These are phyloP conservation scores for Phyllotis vaccarum DNA, from an alignment of 2,797 vertebrate species.

Conservation along the genomic window DNA sequence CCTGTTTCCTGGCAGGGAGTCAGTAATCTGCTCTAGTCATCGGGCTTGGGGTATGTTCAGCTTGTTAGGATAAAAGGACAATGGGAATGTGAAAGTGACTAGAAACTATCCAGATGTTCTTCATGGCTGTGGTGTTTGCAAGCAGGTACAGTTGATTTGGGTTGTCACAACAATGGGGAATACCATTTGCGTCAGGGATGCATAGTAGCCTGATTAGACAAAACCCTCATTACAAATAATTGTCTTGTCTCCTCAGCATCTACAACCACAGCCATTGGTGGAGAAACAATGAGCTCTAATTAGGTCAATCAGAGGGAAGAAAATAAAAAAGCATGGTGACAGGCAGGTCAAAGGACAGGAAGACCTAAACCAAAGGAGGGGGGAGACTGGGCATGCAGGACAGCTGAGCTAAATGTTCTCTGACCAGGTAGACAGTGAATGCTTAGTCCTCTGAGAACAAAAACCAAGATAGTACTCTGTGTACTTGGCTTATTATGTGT, in stretches of 20 bases:
- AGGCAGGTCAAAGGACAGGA: not conserved
- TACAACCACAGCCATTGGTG: not conserved
- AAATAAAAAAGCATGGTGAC: not conserved
- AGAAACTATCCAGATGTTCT: not conserved
- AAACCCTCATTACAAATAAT: not conserved
- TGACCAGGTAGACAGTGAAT: not conserved
- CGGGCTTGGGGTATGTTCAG: not conserved
- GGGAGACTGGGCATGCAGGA: not conserved
- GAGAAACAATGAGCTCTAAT: not conserved
- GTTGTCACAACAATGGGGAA: not conserved
- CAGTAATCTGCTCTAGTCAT: not conserved
- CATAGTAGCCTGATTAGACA: not conserved
- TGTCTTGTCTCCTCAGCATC: rapidly evolving
- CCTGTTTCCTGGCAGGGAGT: not conserved
- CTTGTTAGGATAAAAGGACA: not conserved
- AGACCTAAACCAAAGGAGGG: not conserved
- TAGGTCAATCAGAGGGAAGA: not conserved
- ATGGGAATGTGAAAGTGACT: not conserved
- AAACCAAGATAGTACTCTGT: not conserved
- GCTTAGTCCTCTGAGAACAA: not conserved
- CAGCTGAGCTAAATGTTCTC: not conserved
- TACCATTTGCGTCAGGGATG: not conserved
- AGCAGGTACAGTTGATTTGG: not conserved
- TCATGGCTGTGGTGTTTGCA: not conserved
- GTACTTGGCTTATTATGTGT: too few species aligned